Base-by-base conservation (phyloP, 2,797 vertebrate species). In the Epinephelus coioides region DNA sequence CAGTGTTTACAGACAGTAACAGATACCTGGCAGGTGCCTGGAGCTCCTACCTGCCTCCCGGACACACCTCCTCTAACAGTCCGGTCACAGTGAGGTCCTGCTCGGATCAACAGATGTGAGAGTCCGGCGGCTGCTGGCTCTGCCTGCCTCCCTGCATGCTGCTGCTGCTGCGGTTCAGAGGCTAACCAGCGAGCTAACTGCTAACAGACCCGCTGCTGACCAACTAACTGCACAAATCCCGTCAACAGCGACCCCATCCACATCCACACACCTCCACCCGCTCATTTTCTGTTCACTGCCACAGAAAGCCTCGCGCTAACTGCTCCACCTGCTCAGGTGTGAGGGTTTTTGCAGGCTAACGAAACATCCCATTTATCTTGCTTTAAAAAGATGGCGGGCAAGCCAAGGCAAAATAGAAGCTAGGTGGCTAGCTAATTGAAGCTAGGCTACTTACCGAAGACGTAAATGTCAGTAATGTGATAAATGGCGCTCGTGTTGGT, bases 361-460 rank as follows among this genome's bases (percentile, higher is more conserved):
- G 44, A 71, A 79, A 90, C 88, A 78, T 67, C 82, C 78, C 86
- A 69, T 86, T 86, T 85, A 86, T 85, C 82, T 85, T 17, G 83
- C 88, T 90, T 88, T 86, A 89, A 93, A 93, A 94, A 94, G 94
- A 94, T 94, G 94, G 94, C 94, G 93, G 93, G 91, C 91, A 93
- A 90, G 88, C 85, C 57, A 53, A 73, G 23, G 86, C 88, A 83
- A 79, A 79, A 79, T 72, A 81, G 4, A 25, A 86, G 82, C 88
- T 91, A 87, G 73, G 64, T 51, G 18, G 64, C 57, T 64, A 71
- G 75, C 83, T 71, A 69, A 14, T 3, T 44, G 14, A 57, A 83
- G 90, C 86, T 74, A 77, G 44, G 81, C 85, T 84, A 82, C 78
- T 85, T 19, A 73, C 60, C 87, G 77, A 80, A 51, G 17, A 53